phyloP scores from a whole-genome alignment of 2,888 invertebrate genomes.

The Cylindroiulus punctatus region DNA sequence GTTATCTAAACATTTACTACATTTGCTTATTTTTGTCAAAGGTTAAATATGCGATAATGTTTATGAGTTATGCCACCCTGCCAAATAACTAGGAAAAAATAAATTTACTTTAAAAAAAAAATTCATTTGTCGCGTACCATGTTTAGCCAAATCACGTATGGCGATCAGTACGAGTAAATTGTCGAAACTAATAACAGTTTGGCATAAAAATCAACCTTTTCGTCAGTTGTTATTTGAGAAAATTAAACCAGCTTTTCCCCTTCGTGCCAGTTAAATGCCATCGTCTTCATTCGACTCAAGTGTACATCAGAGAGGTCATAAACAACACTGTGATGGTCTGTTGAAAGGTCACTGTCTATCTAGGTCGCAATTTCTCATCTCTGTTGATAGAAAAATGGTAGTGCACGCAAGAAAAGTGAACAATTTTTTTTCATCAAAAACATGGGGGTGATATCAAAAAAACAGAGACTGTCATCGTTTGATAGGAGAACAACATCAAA shows the following conservation, averaged over 20 bases:
- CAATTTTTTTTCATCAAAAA: slow-evolving; percentile 22
- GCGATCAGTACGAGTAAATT: not conserved
- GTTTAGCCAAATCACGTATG: not conserved
- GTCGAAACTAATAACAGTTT: not conserved
- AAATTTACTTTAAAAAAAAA: not conserved
- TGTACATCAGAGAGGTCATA: not conserved
- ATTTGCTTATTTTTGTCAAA: too few relatives aligned
- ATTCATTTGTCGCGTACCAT: not conserved
- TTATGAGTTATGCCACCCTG: too few relatives aligned
- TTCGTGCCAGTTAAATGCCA: not conserved
- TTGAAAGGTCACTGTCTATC: slow-evolving; percentile 15
- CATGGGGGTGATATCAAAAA: not conserved
- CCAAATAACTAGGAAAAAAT: not conserved
- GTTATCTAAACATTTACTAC: too few relatives aligned
- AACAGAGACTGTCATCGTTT: not conserved
- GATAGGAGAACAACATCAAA: not conserved
- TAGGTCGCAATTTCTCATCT: slow-evolving; percentile 29
- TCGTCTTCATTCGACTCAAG: not conserved
- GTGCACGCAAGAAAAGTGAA: not conserved
- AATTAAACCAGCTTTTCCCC: not conserved
- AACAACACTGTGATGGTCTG: not conserved
- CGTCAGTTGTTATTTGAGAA: not conserved
- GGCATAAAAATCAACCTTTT: not conserved
- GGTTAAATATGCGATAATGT: too few relatives aligned
- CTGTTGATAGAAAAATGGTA: not conserved